These are phyloP conservation scores for Stercorarius parasiticus DNA, from an alignment of 2,113 vertebrate species.

Conservation along the genomic window DNA sequence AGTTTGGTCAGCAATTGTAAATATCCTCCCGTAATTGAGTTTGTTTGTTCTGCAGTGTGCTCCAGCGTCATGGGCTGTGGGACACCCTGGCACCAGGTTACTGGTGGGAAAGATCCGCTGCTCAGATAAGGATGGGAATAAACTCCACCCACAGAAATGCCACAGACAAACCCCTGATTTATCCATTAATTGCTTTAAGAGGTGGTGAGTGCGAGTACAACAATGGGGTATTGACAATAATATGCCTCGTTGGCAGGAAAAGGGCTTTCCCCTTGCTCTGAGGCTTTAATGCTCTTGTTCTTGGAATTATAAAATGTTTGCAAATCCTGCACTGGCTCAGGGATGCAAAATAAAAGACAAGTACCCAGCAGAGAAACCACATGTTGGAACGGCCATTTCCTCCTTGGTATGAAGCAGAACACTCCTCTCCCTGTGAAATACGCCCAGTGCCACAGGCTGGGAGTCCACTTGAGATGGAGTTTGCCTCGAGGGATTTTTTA, in stretches of 20 bases:
- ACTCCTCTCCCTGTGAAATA: not conserved
- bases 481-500: not conserved
- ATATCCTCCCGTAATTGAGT: conserved; percentile 76
- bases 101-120: conserved; percentile 81
- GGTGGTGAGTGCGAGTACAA: conserved; percentile 69
- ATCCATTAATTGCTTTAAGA: conserved; percentile 75
- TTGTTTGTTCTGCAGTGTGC: conserved; percentile 74
- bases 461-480: not conserved
- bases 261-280: conserved; percentile 69
- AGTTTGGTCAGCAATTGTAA: conserved; percentile 77
- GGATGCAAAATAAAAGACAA: conserved; percentile 5
- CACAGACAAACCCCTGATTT: conserved; percentile 71
- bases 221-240: conserved; percentile 78
- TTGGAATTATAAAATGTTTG: conserved; percentile 41
- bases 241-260: conserved; percentile 75
- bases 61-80: conserved; percentile 58
- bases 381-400: not conserved
- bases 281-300: conserved; percentile 37
- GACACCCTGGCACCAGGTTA: conserved; percentile 88
- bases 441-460: accelerated
- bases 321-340: not conserved
- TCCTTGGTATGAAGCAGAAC: not conserved
- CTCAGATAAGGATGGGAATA: conserved; percentile 80
- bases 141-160: conserved; percentile 75
- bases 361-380: not conserved